Conservation (phyloP, 1,140 invertebrate genomes). For the Brachionus plicatilis region DNA sequence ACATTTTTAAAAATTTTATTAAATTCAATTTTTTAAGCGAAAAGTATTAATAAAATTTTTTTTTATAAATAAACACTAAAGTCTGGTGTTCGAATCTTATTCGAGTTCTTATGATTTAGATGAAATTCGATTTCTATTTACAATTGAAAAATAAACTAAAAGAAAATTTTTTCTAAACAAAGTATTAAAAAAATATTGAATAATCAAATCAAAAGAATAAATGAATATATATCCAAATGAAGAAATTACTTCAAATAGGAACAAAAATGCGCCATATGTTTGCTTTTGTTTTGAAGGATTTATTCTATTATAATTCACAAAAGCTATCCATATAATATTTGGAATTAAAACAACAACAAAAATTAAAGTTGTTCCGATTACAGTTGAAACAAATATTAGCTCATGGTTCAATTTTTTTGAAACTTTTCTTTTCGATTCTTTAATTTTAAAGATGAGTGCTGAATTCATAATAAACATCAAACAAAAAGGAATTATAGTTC, state of each 20-base stretch:
- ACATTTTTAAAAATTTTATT: no score
- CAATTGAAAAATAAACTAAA: not conserved
- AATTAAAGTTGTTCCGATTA: not conserved
- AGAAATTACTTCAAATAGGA: not conserved
- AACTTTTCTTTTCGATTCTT: not conserved
- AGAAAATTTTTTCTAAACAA: not conserved
- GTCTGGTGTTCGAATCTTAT: not conserved
- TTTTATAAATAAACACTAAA: not conserved
- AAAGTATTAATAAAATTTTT: not conserved
- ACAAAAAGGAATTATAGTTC: not conserved
- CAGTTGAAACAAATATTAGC: not conserved
- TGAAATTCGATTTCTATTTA: not conserved
- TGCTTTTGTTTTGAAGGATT: not conserved
- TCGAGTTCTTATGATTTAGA: not conserved
- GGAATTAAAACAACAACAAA: constrained; percentile 1
- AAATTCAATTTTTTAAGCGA: not conserved
- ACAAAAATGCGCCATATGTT: not conserved
- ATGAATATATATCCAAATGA: not conserved
- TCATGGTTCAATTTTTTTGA: not conserved
- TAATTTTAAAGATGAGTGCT: not conserved
- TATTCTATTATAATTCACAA: not conserved
- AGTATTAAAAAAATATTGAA: not conserved
- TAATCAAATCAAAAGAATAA: not conserved
- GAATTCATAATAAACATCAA: not conserved
- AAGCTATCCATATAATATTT: not conserved